Percentiles rank a stretch among this genome's conserved stretches.
Conservation (phyloP, 2,888 invertebrate species). For the Incurvaria masculella region DNA sequence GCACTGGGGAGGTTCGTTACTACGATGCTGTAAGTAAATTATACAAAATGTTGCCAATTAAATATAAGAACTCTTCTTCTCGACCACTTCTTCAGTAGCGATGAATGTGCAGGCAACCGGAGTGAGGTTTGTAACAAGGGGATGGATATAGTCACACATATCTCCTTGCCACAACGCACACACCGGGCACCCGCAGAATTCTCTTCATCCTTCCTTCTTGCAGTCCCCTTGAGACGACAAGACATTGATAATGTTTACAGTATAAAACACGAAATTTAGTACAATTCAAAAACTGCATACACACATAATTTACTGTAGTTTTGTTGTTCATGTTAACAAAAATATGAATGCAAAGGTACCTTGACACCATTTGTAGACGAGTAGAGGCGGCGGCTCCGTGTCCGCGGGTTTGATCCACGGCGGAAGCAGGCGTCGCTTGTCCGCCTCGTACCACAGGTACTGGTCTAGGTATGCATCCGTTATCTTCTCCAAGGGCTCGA, state of each 20-base stretch:
- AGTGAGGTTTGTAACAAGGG: conserved; percentile 71
- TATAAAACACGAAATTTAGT: too few relatives aligned
- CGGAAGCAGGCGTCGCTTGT: conserved; percentile 93
- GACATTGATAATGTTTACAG: too few relatives aligned
- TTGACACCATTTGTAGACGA: conserved; percentile 99
- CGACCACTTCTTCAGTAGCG: conserved; percentile 14
- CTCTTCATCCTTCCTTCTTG: too few relatives aligned
- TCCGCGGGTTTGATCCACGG: conserved; percentile 99
- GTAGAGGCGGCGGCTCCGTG: conserved; percentile 89
- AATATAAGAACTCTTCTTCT: background rate
- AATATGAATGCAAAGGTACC: conserved; percentile 58
- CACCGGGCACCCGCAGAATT: conserved; percentile 42
- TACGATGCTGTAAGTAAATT: too few relatives aligned
- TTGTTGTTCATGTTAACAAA: background rate
- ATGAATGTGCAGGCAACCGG: conserved; percentile 35
- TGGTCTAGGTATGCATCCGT: conserved; percentile 99
- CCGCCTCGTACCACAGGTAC: conserved; percentile 99
- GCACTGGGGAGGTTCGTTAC: too few relatives aligned
- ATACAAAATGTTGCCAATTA: too few relatives aligned
- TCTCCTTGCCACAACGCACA: conserved; percentile 68
- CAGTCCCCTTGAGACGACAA: too few relatives aligned
- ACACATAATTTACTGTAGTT: background rate
- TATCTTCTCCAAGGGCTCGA: conserved; percentile 98
- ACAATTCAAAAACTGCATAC: too few relatives aligned
- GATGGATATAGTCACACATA: conserved; percentile 50